Base-by-base conservation (phyloP, 2,797 vertebrate genomes). In the Melanotaenia boesemani region DNA sequence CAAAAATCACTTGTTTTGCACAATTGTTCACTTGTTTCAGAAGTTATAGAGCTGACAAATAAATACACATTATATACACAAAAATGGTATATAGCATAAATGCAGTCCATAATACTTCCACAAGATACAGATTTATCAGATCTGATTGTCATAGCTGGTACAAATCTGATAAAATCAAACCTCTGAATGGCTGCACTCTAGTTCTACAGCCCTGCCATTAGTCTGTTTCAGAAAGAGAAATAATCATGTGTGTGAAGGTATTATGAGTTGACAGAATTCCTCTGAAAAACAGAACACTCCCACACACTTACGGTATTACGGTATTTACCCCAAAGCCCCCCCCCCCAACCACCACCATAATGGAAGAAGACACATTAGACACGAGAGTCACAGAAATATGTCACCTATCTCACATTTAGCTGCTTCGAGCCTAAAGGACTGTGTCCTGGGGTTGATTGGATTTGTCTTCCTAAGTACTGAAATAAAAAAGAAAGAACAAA, bases 231-330 rank as follows among this genome's bases (percentile, higher is more conserved):
- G 36, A 80, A 61, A 74, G 62, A 77, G 55, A 77, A 72, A 77
- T 67, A 76, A 74, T 74, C 41, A 81, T 50, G 61, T 78, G 66
- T 67, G 76, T 59, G 32, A 80, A 82, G 79, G 67, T 34, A 71
- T 80, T 81, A 57, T 16, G 13, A 59, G 69, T 70, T 73, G 71
- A 85, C 63, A 82, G 34, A 72, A 80, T 67, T 87, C 70, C 63
- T 80, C 66, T 66, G 37, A 65, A 67, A 54, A 66, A 50, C 48
- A 37, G 63, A 83, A 86, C 76, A 73, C 75, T 88, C 80, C 68
- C 76, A 88, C 67, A 20, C 61, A 73, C 66, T 69, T 66, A 34
- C 32, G 32, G 7, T 6, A 77, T 69, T 66, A 34, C 32, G 32
- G 7, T 6, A 77, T 67, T 80, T 62, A 28, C 28, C 28, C 28